phyloP scores from a whole-genome alignment of 2,888 invertebrate genomes.

The Eristalis tenax region DNA sequence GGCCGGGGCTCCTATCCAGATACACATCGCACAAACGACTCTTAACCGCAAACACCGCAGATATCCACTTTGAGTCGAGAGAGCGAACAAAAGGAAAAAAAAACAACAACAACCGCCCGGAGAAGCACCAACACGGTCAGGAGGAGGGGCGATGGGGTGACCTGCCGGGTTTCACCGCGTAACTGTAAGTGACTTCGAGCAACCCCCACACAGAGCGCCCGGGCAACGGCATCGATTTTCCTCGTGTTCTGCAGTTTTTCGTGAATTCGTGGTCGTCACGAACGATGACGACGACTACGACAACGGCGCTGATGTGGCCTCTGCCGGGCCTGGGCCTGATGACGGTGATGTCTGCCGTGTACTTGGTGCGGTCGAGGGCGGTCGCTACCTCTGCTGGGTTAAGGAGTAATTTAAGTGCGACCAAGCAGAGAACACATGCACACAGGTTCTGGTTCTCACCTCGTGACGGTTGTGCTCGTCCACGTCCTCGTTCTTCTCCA shows the following conservation, averaged over 20 bases:
- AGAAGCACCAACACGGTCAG: not conserved
- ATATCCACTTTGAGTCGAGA: slow-evolving; percentile 28
- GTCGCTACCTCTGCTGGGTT: slow-evolving; percentile 51
- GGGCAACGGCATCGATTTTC: slow-evolving; percentile 26
- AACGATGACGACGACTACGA: slow-evolving; percentile 13
- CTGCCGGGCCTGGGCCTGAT: slow-evolving; percentile 3
- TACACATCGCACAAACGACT: slow-evolving; percentile 12
- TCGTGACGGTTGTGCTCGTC: not conserved
- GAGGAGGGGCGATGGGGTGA: not conserved
- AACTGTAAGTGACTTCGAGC: slow-evolving; percentile 10
- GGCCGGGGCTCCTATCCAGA: not conserved
- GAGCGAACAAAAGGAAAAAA: not conserved
- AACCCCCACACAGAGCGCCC: not conserved
- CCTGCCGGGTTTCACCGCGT: slow-evolving; percentile 4
- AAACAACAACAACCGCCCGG: not conserved
- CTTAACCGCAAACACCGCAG: slow-evolving; percentile 32
- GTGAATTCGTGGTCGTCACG: slow-evolving; percentile 26
- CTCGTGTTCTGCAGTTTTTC: slow-evolving; percentile 16
- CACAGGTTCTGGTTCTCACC: not conserved
- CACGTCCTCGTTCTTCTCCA: not conserved
- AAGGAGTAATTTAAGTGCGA: slow-evolving; percentile 64
- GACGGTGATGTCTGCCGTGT: slow-evolving; percentile 5
- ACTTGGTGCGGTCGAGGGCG: not conserved
- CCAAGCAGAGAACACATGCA: not conserved
- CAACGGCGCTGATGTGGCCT: slow-evolving; percentile 15